Evolutionary conservation across 1,140 invertebrate genomes (phyloP), one percentile per base, ranked within the genome.

Genomic region (Diabrotica undecimpunctata): DNA sequence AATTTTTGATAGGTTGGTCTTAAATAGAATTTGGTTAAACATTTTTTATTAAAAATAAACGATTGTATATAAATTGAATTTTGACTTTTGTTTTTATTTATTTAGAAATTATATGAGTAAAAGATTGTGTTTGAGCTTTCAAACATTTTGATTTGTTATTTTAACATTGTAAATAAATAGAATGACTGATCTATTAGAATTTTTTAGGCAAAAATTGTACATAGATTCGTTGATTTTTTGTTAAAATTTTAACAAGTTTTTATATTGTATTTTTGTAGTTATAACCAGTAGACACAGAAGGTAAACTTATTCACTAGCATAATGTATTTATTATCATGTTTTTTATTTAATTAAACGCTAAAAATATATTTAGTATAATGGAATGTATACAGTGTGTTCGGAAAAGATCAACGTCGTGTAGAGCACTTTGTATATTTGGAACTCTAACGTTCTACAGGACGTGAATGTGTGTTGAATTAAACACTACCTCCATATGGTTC

Each of bases 261-360:
- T 46, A 46, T 46, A 46, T n/a, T n/a, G 41, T 46, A 46, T 46
- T 46, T 46, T 46, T 46, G 41, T 46, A 46, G 8, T 10, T 46
- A 46, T 46, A 46, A 6, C 41, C 8, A 46, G 41, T 46, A 46
- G 41, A 46, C 3, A n/a, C 41, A 46, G n/a, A 46, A 46, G 25
- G 25, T 25, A 46, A 46, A 46, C 4, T 46, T 46, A 6, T 10
- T 10, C n/a, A 46, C 8, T 46, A 46, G 41, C 41, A 46, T 46
- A 46, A 46, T 46, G 41, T 46, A 46, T 46, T 46, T 46, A 46
- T 46, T 46, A 46, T 46, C n/a, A 46, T 46, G n/a, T 46, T 46
- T 46, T 46, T 10, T 46, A 46, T n/a, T 46, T 10, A n/a, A 46
- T 46, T 46, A 46, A 46, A 46, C 25, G 1, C 25, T 25, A 25